Base-by-base conservation (phyloP, 2,888 invertebrate species). In the Platerodrilus igneus region DNA sequence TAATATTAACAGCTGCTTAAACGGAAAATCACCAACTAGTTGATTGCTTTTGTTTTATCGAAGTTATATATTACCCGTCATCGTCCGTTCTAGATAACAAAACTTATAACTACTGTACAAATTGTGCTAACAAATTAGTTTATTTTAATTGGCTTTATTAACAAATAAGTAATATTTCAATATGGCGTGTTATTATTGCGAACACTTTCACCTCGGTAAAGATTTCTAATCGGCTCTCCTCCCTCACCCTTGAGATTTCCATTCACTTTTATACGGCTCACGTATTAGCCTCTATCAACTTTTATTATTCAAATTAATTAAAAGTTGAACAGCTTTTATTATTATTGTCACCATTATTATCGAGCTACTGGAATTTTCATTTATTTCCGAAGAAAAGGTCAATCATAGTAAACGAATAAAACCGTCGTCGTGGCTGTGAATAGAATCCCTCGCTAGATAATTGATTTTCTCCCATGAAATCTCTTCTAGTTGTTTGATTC, bases 141-240 rank as follows among this genome's bases (percentile, higher is more conserved):
- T n/a, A n/a, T n/a, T 37, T 32, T 37, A 29, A 23, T 37, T 28
- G 17, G 13, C 33, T 10, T 40, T 29, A 8, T 27, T 28, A 26
- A 23, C 20, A 37, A 38, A 32, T 22, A 22, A 38, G 29, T 25
- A 19, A 41, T 39, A 51, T 50, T n/a, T 37, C 56, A 57, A 58
- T 53, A 56, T 57, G 58, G 58, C 57, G 57, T 37, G n/a, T n/a
- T n/a, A 38, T 50, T 50, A 50, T 53, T 52, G 55, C 53, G 54
- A 57, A 58, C 58, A 60, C 60, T 60, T 60, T 60, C 60, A 59
- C 60, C 59, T 50, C 54, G 48, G 37, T 45, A 51, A 47, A 50
- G 56, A 55, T 56, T 56, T 56, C 56, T 56, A 56, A 56, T 56
- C 52, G 47, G 38, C 41, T 36, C 49, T 21, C 38, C 47, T 45